Evolutionary conservation across 2,888 invertebrate species (phyloP).

Genomic region (Eretmocerus hayati): DNA sequence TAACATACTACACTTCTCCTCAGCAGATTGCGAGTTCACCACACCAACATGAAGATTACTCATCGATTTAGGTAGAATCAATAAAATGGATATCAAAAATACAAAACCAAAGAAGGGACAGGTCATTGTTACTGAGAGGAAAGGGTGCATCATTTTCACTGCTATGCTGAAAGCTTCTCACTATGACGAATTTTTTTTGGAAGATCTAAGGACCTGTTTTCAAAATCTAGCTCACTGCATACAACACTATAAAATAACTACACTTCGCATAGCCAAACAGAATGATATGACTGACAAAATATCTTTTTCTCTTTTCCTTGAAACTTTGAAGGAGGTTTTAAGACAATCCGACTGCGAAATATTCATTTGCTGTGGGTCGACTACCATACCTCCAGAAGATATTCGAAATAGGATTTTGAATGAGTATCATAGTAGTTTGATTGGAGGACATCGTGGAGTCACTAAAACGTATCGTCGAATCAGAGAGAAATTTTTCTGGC

Average conservation of each 20-base stretch:
- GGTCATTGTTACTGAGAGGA: neutral
- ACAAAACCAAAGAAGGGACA: neutral
- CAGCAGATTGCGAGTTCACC: constrained; percentile 3
- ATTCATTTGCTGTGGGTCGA: constrained; percentile 1
- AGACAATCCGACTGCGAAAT: neutral
- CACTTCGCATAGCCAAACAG: neutral
- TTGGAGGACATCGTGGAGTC: constrained; percentile 3
- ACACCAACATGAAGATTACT: neutral
- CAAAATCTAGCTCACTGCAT: neutral
- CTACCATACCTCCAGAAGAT: neutral
- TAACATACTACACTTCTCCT: constrained; percentile 2
- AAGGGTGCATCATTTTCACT: neutral
- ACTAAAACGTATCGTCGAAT: constrained; percentile 2
- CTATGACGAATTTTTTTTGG: neutral
- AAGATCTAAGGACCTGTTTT: neutral
- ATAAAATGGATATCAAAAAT: neutral
- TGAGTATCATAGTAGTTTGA: neutral
- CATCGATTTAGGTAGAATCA: neutral
- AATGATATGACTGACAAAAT: neutral
- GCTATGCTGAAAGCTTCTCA: neutral
- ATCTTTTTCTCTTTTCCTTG: neutral
- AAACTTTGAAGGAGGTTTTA: neutral
- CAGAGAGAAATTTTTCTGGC: neutral
- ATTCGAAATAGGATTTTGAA: neutral
- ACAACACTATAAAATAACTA: neutral